Base-by-base conservation (phyloP, 2,113 vertebrate species). In the Machaerirhynchus nigripectus region DNA sequence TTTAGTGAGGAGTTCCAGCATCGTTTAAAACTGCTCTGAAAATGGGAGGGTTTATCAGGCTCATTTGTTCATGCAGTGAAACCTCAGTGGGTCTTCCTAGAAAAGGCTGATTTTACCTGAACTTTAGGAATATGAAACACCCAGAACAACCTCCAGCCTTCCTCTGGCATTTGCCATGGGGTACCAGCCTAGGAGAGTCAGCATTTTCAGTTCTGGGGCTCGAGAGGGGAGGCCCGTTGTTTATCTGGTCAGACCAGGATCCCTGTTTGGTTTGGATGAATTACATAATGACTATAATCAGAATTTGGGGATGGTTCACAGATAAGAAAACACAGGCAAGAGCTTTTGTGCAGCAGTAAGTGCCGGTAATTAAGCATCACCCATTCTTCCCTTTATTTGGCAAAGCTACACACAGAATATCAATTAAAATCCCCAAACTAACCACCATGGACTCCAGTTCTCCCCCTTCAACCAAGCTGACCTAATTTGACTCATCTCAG, bases 181-280 rank as follows among this genome's bases (percentile, higher is more conserved):
- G 1, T 26, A 28, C 8, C 73, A 87, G 73, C 52, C 50, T 6
- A 23, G 33, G 33, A 69, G 46, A 89, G 18, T 18, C 39, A 75
- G 33, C 70, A 44, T 69, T 89, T 84, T 20, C 67, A 33, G 20
- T 39, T 67, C 27, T 31, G 55, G 56, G 33, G n/a, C 27, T 44
- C 1, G 0, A 40, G 37, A 78, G 47, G 3, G 30, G 53, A 44
- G 40, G n/a, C 11, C 64, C 55, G 24, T n/a, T 63, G 27, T 49
- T 57, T 64, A 65, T 27, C 77, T 24, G 33, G 23, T 47, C 55
- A 70, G 63, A 47, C 42, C 15, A 52, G 33, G 59, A 77, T 12
- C 52, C 80, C 87, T 61, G 75, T 52, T 92, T 70, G 60, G n/a
- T 84, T 92, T 81, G 76, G 80, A 87, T 84, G 80, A 95, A 94